Conservation (phyloP, 2,113 vertebrate genomes). For the Campylorhamphus procurvoides region DNA sequence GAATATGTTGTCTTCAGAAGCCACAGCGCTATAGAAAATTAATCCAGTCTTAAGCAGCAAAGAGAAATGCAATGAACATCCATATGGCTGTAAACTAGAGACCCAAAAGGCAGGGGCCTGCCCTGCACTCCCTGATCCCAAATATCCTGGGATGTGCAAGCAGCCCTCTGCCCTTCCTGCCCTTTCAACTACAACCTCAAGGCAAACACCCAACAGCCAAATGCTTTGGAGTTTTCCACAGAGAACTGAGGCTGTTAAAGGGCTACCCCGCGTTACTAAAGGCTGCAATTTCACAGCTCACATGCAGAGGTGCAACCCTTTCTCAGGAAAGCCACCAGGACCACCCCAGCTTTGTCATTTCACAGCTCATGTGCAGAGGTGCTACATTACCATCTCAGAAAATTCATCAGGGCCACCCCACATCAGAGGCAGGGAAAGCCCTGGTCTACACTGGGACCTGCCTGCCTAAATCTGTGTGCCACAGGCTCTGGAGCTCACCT, state of each 20-base stretch:
- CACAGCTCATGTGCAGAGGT: background rate
- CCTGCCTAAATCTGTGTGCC: background rate
- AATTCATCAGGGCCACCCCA: background rate
- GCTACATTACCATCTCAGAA: background rate
- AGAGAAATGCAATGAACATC: background rate
- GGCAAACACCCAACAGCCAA: background rate
- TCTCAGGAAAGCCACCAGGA: background rate
- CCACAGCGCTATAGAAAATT: background rate
- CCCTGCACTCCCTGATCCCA: background rate
- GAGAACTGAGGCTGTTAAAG: background rate
- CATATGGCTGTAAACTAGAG: background rate
- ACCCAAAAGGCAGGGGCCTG: background rate
- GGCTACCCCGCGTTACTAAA: background rate
- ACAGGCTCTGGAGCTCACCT: background rate
- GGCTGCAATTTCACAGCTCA: background rate
- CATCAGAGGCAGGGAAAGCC: background rate
- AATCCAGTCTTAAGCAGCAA: background rate
- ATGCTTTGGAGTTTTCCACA: background rate
- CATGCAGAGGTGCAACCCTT: background rate
- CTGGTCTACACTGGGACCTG: background rate
- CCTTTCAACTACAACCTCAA: background rate
- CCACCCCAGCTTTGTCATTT: background rate
- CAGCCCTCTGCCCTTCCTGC: accelerated
- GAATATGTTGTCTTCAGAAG: background rate
- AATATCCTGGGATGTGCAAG: background rate